Evolutionary conservation across 2,113 vertebrate genomes (phyloP).

Genomic region (Pontoporia blainvillei): DNA sequence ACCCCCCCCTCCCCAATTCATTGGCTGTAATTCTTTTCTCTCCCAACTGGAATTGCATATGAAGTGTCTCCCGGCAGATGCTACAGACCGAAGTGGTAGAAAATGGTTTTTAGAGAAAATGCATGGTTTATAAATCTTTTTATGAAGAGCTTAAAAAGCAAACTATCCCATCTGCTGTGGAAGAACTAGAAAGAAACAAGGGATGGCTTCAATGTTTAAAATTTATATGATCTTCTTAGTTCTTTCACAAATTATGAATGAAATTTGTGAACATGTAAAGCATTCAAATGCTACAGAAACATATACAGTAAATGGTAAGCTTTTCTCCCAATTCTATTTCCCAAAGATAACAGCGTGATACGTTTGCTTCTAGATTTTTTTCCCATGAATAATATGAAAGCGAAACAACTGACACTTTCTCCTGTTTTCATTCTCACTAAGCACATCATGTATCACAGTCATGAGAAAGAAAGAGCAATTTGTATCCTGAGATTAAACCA

Average conservation of each 20-base stretch:
- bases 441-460: not conserved
- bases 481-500: not conserved
- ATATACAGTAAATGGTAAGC: not conserved
- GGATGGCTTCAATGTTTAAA: not conserved
- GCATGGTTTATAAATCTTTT: not conserved
- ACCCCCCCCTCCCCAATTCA: too few relatives aligned
- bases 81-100: not conserved
- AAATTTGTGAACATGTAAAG: not conserved
- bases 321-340: not conserved
- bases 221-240: not conserved
- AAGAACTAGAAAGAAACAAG: not conserved
- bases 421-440: not conserved
- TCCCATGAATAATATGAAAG: not conserved
- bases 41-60: not conserved
- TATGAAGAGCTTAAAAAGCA: not conserved
- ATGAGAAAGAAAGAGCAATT: not conserved
- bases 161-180: not conserved
- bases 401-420: not conserved
- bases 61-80: not conserved
- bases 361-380: not conserved
- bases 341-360: not conserved
- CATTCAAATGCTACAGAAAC: not conserved
- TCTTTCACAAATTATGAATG: not conserved
- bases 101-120: slow-evolving; percentile 23
- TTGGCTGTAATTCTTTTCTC: not conserved